Conservation (phyloP, 2,797 vertebrate species). For the Karalla daura region DNA sequence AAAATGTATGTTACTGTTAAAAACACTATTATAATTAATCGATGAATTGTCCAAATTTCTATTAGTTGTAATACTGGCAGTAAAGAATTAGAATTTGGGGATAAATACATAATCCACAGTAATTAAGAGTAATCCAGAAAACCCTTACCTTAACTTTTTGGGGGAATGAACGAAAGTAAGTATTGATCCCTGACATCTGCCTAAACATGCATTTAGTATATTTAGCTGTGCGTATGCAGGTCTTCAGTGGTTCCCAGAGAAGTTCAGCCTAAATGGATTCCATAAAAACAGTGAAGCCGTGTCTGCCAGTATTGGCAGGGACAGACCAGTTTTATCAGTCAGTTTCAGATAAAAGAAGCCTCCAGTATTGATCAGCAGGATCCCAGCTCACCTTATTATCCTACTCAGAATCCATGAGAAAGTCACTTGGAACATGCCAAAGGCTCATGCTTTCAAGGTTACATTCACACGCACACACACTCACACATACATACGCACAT, state of each 20-base stretch:
- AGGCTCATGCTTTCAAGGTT: conserved; percentile 60
- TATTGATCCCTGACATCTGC: conserved; percentile 2
- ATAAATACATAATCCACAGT: too few species aligned
- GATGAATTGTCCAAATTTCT: too few species aligned
- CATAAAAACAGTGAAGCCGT: conserved; percentile 26
- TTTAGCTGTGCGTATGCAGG: too few species aligned
- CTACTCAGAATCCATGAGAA: conserved; percentile 60
- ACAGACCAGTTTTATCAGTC: conserved; percentile 49
- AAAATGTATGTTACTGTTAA: too few species aligned
- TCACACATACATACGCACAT: conserved; percentile 8
- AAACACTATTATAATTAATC: too few species aligned
- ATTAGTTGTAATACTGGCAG: too few species aligned
- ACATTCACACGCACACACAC: conserved; percentile 9
- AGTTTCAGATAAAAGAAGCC: conserved; percentile 54
- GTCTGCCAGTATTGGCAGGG: conserved; percentile 51
- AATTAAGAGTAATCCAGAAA: too few species aligned
- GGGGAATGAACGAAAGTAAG: too few species aligned
- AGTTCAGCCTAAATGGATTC: conserved; percentile 37
- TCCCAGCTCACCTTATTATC: conserved; percentile 69
- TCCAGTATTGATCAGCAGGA: conserved; percentile 65
- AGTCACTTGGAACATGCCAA: conserved; percentile 51
- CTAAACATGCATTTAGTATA: background rate
- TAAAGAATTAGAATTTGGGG: too few species aligned
- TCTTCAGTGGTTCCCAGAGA: conserved; percentile 28
- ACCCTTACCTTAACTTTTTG: too few species aligned